A percentile compares a stretch with the other conserved stretches of the same genome.
Evolutionary conservation across 2,113 vertebrate species (phyloP).

Genomic region (Strigops habroptila): DNA sequence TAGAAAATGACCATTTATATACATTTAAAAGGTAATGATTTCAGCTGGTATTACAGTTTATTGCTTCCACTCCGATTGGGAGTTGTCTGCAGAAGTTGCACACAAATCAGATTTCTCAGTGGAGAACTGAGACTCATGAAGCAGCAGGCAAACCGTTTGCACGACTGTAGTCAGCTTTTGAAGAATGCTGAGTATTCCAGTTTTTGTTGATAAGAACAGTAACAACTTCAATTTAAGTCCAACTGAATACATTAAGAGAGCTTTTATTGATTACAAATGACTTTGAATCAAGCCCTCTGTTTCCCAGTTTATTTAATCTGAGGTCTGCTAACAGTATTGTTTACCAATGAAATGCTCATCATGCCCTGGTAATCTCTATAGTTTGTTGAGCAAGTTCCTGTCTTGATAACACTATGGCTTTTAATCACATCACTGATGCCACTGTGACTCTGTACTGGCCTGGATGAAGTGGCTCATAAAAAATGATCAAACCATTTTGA

Average conservation of each 20-base stretch:
- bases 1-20: background rate
- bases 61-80: background rate
- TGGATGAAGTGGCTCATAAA: background rate
- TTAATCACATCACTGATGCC: background rate
- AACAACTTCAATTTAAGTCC: background rate
- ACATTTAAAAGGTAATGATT: background rate
- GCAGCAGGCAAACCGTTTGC: accelerated
- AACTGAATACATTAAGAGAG: background rate
- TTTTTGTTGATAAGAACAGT: background rate
- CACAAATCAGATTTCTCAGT: background rate
- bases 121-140: background rate
- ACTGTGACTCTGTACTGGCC: background rate
- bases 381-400: background rate
- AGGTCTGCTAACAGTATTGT: background rate
- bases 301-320: background rate
- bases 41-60: background rate
- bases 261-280: background rate
- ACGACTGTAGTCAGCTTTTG: background rate
- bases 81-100: background rate
- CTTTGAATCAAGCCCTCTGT: background rate
- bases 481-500: background rate
- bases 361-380: background rate
- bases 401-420: background rate
- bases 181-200: background rate
- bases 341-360: background rate